phyloP scores from a whole-genome alignment of 2,797 vertebrate species.

The Ceyx erithaca region DNA sequence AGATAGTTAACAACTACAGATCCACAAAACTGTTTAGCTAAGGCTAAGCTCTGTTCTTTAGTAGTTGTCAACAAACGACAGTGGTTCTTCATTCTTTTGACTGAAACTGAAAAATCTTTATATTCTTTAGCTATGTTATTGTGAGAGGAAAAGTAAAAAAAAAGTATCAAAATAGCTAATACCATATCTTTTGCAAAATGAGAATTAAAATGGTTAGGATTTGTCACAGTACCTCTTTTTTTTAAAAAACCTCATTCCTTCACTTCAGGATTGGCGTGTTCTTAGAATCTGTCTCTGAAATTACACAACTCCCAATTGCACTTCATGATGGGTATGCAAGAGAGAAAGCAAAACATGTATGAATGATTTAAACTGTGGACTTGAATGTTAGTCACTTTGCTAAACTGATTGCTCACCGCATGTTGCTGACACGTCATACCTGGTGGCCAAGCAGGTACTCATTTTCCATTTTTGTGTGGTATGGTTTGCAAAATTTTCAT shows the following conservation, averaged over 20 bases:
- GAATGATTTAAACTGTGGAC: neutral
- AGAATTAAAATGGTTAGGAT: neutral
- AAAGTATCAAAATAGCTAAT: neutral
- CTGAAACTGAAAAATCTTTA: neutral
- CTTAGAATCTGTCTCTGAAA: constrained; percentile 10
- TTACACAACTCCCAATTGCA: neutral
- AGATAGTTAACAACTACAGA: neutral
- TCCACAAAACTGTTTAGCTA: neutral
- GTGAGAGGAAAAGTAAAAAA: neutral
- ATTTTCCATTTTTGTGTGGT: neutral
- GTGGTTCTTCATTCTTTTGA: neutral
- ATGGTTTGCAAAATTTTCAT: neutral
- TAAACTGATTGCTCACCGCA: neutral
- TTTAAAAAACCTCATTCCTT: neutral
- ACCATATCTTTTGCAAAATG: neutral
- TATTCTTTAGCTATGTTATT: neutral
- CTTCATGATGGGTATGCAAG: neutral
- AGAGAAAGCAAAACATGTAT: neutral
- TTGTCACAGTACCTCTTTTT: neutral
- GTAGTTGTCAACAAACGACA: constrained; percentile 1
- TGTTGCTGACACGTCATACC: neutral
- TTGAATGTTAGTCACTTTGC: neutral
- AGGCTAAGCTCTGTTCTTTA: neutral
- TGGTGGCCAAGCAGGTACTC: neutral
- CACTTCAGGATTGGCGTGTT: neutral